Percentiles rank a stretch among this genome's conserved stretches.
Evolutionary conservation across 1,140 invertebrate genomes (phyloP).

Genomic region (Elymnias hypermnestra): DNA sequence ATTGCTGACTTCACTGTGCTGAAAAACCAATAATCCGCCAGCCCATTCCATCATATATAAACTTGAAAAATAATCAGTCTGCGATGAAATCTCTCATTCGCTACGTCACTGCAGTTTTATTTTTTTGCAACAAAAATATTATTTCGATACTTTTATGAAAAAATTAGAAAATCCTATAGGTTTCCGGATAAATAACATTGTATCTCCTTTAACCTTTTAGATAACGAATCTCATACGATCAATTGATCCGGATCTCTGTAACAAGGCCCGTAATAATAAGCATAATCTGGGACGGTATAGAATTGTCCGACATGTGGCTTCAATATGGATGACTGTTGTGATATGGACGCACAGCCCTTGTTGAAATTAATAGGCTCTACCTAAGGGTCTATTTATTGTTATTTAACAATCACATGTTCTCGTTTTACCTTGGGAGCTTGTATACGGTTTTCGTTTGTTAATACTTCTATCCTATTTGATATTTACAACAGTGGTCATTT

Average conservation of each 20-base stretch:
- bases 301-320: neutral
- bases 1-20: too few species aligned
- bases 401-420: neutral
- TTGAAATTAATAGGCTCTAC: neutral
- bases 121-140: too few species aligned
- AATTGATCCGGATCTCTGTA: constrained; percentile 1
- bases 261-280: constrained; percentile 4
- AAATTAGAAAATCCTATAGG: neutral
- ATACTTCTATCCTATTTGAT: too few species aligned
- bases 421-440: too few species aligned
- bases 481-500: too few species aligned
- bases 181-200: neutral
- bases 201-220: neutral
- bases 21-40: too few species aligned
- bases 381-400: neutral
- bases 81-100: too few species aligned
- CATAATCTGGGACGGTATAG: neutral
- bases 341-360: neutral
- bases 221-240: neutral
- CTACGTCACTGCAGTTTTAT: too few species aligned
- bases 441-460: too few species aligned
- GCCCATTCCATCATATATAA: too few species aligned
- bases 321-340: constrained; percentile 3
- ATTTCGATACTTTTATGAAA: too few species aligned
- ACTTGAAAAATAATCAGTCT: too few species aligned